These are phyloP conservation scores for Laspeyria flexula DNA, from an alignment of 2,888 invertebrate genomes.

Conservation along the genomic window DNA sequence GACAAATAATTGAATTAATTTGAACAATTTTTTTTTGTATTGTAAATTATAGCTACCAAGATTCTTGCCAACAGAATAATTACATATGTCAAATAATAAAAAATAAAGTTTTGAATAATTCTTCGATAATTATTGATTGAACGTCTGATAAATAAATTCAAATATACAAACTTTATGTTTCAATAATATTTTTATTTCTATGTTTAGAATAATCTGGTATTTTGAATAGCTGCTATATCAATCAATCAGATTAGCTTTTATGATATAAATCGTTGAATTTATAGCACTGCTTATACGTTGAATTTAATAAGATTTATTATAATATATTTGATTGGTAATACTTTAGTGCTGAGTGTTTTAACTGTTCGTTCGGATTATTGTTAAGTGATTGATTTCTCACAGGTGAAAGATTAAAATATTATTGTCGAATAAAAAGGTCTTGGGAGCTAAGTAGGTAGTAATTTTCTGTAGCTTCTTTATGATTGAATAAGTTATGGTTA, in stretches of 20 bases:
- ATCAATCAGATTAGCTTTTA: slow-evolving; percentile 43
- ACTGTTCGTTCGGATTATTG: slow-evolving; percentile 1
- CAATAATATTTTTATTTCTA: slow-evolving; percentile 32
- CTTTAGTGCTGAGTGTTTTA: slow-evolving; percentile 8
- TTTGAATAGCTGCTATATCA: slow-evolving; percentile 24
- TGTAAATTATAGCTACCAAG: too few species aligned
- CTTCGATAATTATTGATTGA: slow-evolving; percentile 2
- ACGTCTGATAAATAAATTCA: slow-evolving; percentile 4
- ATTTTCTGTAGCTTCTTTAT: too few species aligned
- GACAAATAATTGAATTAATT: too few species aligned
- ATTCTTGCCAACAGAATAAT: too few species aligned
- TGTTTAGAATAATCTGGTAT: slow-evolving; percentile 25
- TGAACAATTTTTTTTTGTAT: too few species aligned
- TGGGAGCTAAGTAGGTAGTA: too few species aligned
- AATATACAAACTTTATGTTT: slow-evolving; percentile 22
- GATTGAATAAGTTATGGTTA: too few species aligned
- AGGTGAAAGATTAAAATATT: not conserved
- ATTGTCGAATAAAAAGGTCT: not conserved
- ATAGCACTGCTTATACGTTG: slow-evolving; percentile 23
- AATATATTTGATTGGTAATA: slow-evolving; percentile 19
- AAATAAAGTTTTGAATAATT: slow-evolving; percentile 3
- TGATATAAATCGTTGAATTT: slow-evolving; percentile 34
- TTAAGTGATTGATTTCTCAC: slow-evolving; percentile 5
- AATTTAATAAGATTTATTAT: slow-evolving; percentile 28
- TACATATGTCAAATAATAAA: too few species aligned